Percentiles rank a stretch among this genome's conserved stretches.
Evolutionary conservation across 2,113 vertebrate genomes (phyloP).

Genomic region (Stigmatopora argus): DNA sequence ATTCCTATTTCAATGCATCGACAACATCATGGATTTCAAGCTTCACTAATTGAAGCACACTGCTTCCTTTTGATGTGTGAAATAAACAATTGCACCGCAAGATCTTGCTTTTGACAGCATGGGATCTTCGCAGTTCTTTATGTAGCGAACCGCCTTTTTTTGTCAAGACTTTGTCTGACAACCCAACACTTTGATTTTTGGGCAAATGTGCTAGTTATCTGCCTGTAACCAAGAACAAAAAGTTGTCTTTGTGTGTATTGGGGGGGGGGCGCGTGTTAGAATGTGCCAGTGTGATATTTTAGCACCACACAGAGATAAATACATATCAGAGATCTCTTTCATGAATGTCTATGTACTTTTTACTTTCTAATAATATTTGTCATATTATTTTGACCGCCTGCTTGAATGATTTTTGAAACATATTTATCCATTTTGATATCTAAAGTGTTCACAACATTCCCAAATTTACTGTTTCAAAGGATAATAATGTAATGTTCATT

Average conservation of each 20-base stretch:
- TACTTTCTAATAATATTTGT: background rate
- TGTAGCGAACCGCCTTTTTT: constrained; percentile 76
- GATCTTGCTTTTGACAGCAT: constrained; percentile 48
- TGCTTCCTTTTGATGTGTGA: background rate
- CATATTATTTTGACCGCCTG: background rate
- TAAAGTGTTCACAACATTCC: background rate
- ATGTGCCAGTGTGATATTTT: constrained; percentile 34
- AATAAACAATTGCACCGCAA: constrained; percentile 22
- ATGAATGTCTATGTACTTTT: background rate
- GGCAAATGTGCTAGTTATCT: constrained; percentile 84
- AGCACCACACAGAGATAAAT: background rate
- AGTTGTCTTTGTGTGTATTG: constrained; percentile 3
- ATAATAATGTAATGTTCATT: background rate
- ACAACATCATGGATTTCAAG: no score
- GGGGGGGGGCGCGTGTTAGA: constrained; percentile 1
- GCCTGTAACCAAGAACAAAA: constrained; percentile 30
- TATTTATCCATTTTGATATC: background rate
- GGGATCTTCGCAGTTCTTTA: constrained; percentile 51
- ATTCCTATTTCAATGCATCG: no score
- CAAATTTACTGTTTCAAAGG: background rate
- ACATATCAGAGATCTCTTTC: background rate
- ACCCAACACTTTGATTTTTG: constrained; percentile 90
- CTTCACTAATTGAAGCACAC: background rate
- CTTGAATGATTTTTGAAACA: background rate
- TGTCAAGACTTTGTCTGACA: constrained; percentile 72